Base-by-base conservation (phyloP, 2,113 vertebrate species). In the Pampusana beccarii region DNA sequence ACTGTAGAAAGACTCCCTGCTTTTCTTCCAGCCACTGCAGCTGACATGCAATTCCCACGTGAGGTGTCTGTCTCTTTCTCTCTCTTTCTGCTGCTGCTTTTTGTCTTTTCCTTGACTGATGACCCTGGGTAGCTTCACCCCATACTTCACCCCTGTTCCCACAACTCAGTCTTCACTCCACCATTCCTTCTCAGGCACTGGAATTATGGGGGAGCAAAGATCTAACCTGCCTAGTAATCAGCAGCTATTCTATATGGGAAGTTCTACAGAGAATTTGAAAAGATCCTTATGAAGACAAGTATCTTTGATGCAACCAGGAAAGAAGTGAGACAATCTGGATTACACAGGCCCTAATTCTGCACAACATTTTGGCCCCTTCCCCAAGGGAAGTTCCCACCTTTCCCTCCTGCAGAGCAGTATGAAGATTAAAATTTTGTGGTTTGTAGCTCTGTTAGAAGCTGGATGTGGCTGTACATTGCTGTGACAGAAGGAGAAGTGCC, bases 401-500 rank as follows among this genome's bases (percentile, higher is more conserved):
- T 81, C 13, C 18, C n/a, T 38, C 19, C 58, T 7, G 2, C 17
- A 86, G 36, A 91, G 58, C 23, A 42, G 31, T 10, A 33, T 1
- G 1, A 84, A 87, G 36, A 29, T 90, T 69, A 40, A 80, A 16
- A 64, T 72, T 14, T 38, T 53, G 54, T 57, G 17, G 5, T 81
- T 61, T 51, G 16, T 31, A 84, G 44, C 23, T 80, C 53, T 25
- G 10, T 48, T 48, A 50, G 40, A 80, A 88, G 60, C 7, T 74
- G n/a, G 40, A 80, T 11, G 36, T 87, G 24, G 33, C 33, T 53
- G 12, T 6, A 67, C 9, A 5, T 9, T 33, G 56, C 28, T 31
- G 24, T 2, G 3, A 24, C 1, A 73, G 31, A 28, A 73, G 16
- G 18, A 25, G 8, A 89, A 58, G 42, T 0, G 0, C 16, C 48